A percentile compares a stretch with the other conserved stretches of the same genome.
Evolutionary conservation across 2,113 vertebrate genomes (phyloP).

Genomic region (Sciurus niger): DNA sequence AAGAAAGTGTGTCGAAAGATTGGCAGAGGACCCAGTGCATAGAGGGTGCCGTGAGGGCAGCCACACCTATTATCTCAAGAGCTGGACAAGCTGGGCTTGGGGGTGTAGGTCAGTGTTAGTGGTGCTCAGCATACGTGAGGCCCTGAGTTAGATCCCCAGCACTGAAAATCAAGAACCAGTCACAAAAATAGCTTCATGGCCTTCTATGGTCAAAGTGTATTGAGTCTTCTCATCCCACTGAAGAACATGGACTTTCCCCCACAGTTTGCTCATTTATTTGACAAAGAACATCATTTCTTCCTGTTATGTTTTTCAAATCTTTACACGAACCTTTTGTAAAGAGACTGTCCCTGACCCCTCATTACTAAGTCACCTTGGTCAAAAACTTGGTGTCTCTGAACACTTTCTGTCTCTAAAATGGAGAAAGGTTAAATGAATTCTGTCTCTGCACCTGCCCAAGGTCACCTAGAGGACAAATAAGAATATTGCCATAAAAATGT

Average conservation of each 20-base stretch:
- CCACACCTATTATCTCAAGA: background rate
- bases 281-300: background rate
- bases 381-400: background rate
- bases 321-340: background rate
- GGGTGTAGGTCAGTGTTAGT: background rate
- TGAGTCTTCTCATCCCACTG: rapidly evolving
- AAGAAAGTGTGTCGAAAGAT: background rate
- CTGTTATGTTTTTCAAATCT: background rate
- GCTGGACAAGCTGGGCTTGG: background rate
- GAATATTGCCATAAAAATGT: background rate
- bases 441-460: background rate
- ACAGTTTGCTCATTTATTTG: background rate
- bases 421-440: background rate
- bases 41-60: background rate
- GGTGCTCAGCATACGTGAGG: background rate
- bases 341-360: background rate
- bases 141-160: background rate
- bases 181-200: background rate
- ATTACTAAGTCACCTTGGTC: background rate
- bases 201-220: rapidly evolving
- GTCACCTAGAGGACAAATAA: background rate
- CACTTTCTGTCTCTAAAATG: background rate
- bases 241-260: background rate
- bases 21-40: background rate
- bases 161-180: background rate